phyloP scores from a whole-genome alignment of 2,888 invertebrate genomes.

The Hartigia nigra region DNA sequence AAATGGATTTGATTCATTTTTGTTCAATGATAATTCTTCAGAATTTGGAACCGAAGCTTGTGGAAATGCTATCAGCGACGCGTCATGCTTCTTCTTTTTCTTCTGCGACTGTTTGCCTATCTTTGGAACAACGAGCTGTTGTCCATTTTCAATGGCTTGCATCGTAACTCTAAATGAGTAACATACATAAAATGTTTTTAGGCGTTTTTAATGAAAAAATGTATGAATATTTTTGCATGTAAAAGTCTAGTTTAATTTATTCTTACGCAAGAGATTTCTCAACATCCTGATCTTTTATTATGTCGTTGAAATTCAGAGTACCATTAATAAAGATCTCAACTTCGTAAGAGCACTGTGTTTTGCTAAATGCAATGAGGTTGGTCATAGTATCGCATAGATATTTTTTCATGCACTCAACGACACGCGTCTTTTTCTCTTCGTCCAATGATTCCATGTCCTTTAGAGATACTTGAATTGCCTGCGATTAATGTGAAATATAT shows the following conservation, averaged over 20 bases:
- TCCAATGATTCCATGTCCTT: conserved; percentile 31
- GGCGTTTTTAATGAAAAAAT: neutral
- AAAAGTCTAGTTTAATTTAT: neutral
- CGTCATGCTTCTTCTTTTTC: neutral
- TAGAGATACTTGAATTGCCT: conserved; percentile 54
- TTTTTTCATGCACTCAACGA: conserved; percentile 60
- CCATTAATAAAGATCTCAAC: conserved; percentile 45
- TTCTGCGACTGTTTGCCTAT: neutral
- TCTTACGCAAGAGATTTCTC: neutral
- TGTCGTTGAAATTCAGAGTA: conserved; percentile 68
- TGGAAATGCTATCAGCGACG: neutral
- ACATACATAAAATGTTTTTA: neutral
- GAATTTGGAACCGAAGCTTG: neutral
- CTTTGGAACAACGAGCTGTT: neutral
- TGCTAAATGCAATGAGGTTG: conserved; percentile 61
- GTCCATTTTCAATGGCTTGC: neutral
- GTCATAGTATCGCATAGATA: conserved; percentile 57
- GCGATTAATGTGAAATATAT: conserved; percentile 58
- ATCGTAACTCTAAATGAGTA: neutral
- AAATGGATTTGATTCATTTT: conserved; percentile 58
- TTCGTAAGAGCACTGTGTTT: conserved; percentile 36
- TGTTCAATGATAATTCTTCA: neutral
- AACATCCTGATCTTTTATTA: neutral
- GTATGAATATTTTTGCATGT: neutral
- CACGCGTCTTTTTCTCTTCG: conserved; percentile 60